A percentile compares a stretch with the other conserved stretches of the same genome.
These are phyloP conservation scores for Cremastinae sp. DNA, from an alignment of 2,888 invertebrate genomes.

Conservation along the genomic window DNA sequence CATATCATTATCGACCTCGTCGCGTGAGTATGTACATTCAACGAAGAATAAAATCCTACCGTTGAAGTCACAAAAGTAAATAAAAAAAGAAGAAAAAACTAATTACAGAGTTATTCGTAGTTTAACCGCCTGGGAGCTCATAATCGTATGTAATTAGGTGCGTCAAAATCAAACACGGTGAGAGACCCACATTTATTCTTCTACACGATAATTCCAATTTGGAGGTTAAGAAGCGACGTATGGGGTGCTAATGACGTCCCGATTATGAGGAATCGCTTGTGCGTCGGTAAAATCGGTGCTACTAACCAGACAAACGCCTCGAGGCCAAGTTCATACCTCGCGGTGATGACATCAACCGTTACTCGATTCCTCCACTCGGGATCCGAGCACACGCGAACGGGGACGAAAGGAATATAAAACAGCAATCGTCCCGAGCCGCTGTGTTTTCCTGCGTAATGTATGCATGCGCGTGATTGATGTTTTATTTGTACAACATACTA, in stretches of 20 bases:
- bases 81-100: neutral
- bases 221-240: no score
- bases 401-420: no score
- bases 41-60: no score
- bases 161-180: neutral
- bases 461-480: no score
- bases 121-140: conserved; percentile 3
- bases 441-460: no score
- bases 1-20: neutral
- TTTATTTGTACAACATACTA: neutral
- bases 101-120: no score
- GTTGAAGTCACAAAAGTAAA: neutral
- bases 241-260: neutral
- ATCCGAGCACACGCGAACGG: neutral
- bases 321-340: conserved; percentile 52
- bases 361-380: conserved; percentile 6
- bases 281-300: neutral
- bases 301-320: conserved; percentile 36
- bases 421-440: no score
- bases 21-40: no score
- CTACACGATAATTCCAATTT: neutral
- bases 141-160: neutral
- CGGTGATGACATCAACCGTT: conserved; percentile 53
- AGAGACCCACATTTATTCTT: conserved; percentile 21
- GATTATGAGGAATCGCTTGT: neutral